Evolutionary conservation across 2,797 vertebrate genomes (phyloP), one percentile per base, ranked within the genome.

Genomic region (Betta splendens): DNA sequence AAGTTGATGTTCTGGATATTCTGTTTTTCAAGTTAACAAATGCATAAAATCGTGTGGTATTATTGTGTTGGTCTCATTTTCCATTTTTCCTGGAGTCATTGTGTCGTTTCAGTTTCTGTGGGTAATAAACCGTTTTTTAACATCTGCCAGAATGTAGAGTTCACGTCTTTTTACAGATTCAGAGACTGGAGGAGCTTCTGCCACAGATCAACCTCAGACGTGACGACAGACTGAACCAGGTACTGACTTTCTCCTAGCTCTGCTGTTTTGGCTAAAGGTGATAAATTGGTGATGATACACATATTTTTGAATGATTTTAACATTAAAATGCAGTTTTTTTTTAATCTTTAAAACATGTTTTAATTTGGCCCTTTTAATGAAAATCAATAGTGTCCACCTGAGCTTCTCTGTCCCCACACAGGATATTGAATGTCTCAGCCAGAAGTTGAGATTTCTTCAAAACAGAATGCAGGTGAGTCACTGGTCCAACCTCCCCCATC

Each of bases 391-490:
- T 13, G 5, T 38, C n/a, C 22, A 16, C 40, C 9, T 12, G 9
- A 65, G 3, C 29, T 5, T 60, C 9, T 52, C 12, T 57, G 47
- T 54, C 5, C 15, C 61, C 32, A 64, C 50, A 37, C 65, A 93
- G 92, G 91, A 93, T 47, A 85, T 92, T 29, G 87, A 91, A 21
- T 75, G 89, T 60, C 79, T 93, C 50, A 89, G 75, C 56, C 91
- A 93, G 77, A 92, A 92, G 73, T 45, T 93, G 68, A 71, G 21
- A 36, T 93, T 93, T 77, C 89, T 93, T 64, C 84, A 91, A 56
- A 87, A 81, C 63, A 87, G 87, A 81, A 92, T 93, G 90, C 84
- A 92, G 87, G 92, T 91, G 64, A 79, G 57, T 64, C 17, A 22
- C 20, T 31, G 38, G 40, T 57, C 25, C 32, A 36, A 42, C 32